These are phyloP conservation scores for Lamprotornis superbus DNA, from an alignment of 2,113 vertebrate species.

Conservation along the genomic window DNA sequence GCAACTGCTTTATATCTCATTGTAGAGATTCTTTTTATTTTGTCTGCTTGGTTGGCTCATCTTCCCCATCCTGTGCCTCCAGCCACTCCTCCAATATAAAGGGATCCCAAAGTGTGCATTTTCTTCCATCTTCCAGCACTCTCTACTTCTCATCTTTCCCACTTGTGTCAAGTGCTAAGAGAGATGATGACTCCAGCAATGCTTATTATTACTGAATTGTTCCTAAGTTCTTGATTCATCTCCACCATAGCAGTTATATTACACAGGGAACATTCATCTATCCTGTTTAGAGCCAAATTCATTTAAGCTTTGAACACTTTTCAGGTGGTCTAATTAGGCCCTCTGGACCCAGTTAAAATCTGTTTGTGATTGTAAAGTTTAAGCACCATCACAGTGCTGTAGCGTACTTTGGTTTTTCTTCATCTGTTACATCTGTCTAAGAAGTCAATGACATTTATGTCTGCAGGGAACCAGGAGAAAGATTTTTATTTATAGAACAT, in stretches of 20 bases:
- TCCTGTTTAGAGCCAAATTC: neutral
- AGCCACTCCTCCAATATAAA: neutral
- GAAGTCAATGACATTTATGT: neutral
- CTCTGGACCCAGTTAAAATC: constrained; percentile 18
- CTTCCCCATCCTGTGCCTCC: neutral
- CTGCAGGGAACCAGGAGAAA: neutral
- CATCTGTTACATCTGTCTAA: neutral
- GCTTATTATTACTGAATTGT: neutral
- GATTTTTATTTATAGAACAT: neutral
- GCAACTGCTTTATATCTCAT: neutral
- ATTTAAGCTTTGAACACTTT: neutral
- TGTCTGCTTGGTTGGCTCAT: neutral
- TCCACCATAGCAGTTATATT: neutral
- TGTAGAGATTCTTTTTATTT: neutral
- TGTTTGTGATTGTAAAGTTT: neutral
- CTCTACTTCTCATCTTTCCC: neutral
- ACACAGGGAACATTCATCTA: neutral
- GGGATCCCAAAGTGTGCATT: neutral
- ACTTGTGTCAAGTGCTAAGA: neutral
- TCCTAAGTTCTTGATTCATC: neutral
- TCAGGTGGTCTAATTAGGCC: neutral
- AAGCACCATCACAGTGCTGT: neutral
- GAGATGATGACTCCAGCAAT: neutral
- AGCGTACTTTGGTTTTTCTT: neutral
- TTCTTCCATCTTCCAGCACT: neutral